Base-by-base conservation (phyloP, 2,113 vertebrate species). In the Pterophyllum scalare region DNA sequence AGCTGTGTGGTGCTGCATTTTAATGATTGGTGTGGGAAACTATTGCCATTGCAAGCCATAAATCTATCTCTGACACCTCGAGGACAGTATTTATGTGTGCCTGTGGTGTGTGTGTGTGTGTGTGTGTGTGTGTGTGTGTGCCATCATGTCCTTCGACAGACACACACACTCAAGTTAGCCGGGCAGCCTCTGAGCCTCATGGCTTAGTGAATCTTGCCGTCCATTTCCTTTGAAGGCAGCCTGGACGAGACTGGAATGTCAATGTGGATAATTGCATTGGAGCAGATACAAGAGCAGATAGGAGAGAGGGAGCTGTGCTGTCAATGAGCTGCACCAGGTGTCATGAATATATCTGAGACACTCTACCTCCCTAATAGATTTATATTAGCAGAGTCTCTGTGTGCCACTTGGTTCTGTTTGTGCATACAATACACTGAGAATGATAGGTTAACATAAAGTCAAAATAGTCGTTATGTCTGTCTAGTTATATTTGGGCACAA, bases 241-340 rank as follows among this genome's bases (percentile, higher is more conserved):
- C 43, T n/a, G 87, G 78, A 91, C 84, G 65, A 85, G 82, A 80
- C 82, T 75, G 75, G 94, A 94, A 95, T 95, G 93, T 91, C 94
- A 94, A 95, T 94, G 88, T 89, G 87, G 89, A 94, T 94, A 91
- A 94, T 95, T 92, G 92, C 88, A 80, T 80, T 81, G 87, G 84
- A 87, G 91, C 93, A 92, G 94, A 94, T 94, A 92, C 94, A 91
- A 91, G 92, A 84, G 83, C 84, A 91, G 94, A 94, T 94, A 93
- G 89, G 58, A 82, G 86, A 83, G 86, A 84, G 75, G 67, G 89
- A 86, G 87, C 83, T 77, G 79, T 81, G 90, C 84, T 88, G 92
- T 93, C 91, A 88, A 88, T 93, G 94, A 92, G 91, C 84, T 87
- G 64, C 88, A 77, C 79, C 60, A 33, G 59, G 87, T 67, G 85